phyloP scores from a whole-genome alignment of 2,797 vertebrate species.

The Onychomys torridus region DNA sequence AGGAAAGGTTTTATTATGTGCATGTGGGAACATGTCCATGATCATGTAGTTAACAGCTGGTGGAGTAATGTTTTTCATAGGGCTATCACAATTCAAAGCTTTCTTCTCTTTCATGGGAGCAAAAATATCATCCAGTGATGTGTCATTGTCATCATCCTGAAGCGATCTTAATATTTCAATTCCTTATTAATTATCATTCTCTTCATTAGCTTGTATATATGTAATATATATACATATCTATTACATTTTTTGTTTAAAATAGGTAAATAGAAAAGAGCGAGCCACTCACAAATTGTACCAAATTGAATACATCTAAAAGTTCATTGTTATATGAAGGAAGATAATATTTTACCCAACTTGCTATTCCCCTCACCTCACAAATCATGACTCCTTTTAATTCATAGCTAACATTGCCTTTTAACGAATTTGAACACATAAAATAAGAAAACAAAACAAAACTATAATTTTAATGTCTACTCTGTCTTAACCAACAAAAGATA shows the following conservation, averaged over 20 bases:
- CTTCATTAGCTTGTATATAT: not conserved
- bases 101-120: not conserved
- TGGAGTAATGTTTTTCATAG: not conserved
- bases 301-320: not conserved
- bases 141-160: not conserved
- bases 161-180: not conserved
- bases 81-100: not conserved
- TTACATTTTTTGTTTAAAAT: not conserved
- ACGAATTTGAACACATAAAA: not conserved
- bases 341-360: not conserved
- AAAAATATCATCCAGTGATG: not conserved
- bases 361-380: not conserved
- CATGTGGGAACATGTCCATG: not conserved
- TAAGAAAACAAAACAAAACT: not conserved
- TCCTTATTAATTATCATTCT: constrained; percentile 1
- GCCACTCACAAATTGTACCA: not conserved
- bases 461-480: not conserved
- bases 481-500: not conserved
- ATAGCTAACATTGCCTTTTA: not conserved
- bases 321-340: not conserved
- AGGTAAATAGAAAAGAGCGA: not conserved
- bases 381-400: not conserved
- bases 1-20: not conserved
- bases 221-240: not conserved
- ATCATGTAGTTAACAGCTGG: too few relatives aligned